A percentile compares a stretch with the other conserved stretches of the same genome.
Conservation (phyloP, 1,140 invertebrate species). For the honey bee (Apis mellifera) region DNA sequence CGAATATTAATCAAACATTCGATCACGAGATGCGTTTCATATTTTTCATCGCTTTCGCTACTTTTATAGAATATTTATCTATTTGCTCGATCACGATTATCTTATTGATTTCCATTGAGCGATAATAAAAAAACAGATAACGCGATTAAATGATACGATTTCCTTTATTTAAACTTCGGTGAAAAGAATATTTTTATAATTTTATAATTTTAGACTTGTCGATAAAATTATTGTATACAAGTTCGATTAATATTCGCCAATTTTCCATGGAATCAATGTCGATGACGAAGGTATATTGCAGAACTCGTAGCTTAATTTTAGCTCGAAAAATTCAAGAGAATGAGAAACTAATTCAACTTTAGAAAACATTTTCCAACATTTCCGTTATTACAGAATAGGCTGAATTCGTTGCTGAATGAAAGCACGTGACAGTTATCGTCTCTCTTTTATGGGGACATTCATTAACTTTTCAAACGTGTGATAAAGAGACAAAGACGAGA, state of each 20-base stretch:
- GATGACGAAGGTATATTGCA: slow-evolving; percentile 31
- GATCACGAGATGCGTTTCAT: too few relatives aligned
- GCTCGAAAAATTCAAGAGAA: background rate
- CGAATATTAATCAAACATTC: too few relatives aligned
- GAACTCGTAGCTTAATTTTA: slow-evolving; percentile 28
- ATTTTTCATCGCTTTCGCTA: background rate
- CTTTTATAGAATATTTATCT: background rate
- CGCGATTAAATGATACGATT: background rate
- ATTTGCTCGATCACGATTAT: background rate
- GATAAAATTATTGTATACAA: too few relatives aligned
- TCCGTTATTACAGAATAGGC: background rate
- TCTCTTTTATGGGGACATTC: background rate
- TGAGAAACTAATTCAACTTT: background rate
- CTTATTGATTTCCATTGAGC: background rate
- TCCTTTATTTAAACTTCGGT: too few relatives aligned
- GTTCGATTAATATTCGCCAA: background rate
- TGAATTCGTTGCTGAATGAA: background rate
- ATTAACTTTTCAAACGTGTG: background rate
- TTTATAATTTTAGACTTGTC: too few relatives aligned
- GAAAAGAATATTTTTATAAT: too few relatives aligned
- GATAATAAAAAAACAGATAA: slow-evolving; percentile 28
- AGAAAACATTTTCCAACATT: background rate
- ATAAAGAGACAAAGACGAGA: background rate
- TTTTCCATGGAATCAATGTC: slow-evolving; percentile 3
- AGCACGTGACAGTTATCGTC: background rate